A percentile compares a stretch with the other conserved stretches of the same genome.
phyloP scores from a whole-genome alignment of 2,113 vertebrate genomes.

The Ceratotherium simum region DNA sequence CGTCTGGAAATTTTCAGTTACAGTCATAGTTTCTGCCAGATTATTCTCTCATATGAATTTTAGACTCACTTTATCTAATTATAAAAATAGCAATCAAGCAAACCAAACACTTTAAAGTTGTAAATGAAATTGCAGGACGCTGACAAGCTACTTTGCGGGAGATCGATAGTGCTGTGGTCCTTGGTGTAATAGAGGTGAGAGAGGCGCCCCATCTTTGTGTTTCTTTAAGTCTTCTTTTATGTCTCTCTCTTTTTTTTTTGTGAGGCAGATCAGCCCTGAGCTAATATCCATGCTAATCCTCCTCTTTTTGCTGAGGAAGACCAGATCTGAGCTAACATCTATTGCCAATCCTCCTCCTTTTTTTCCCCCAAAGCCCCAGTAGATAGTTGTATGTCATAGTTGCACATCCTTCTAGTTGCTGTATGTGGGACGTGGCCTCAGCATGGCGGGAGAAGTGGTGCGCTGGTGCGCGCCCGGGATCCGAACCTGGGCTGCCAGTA shows the following conservation, averaged over 20 bases:
- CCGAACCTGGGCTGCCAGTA: no score
- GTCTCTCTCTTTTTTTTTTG: background rate
- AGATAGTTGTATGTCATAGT: no score
- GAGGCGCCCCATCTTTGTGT: accelerated
- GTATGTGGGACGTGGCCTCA: no score
- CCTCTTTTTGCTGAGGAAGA: no score
- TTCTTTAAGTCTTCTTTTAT: background rate
- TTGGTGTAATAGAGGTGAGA: background rate
- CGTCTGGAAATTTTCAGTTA: background rate
- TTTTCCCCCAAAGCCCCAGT: no score
- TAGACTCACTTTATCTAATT: background rate
- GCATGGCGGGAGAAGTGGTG: no score
- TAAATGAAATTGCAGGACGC: background rate
- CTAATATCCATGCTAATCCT: no score
- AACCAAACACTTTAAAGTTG: background rate
- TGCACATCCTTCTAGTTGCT: no score
- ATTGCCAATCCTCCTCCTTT: no score
- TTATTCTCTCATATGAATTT: background rate
- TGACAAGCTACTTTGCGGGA: background rate
- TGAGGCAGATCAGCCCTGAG: no score
- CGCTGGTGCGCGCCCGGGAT: no score
- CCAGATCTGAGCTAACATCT: no score
- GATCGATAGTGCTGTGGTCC: accelerated
- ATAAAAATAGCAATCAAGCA: background rate
- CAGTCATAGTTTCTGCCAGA: background rate